phyloP scores from a whole-genome alignment of 2,113 vertebrate genomes.

The Gymnorhina tibicen region DNA sequence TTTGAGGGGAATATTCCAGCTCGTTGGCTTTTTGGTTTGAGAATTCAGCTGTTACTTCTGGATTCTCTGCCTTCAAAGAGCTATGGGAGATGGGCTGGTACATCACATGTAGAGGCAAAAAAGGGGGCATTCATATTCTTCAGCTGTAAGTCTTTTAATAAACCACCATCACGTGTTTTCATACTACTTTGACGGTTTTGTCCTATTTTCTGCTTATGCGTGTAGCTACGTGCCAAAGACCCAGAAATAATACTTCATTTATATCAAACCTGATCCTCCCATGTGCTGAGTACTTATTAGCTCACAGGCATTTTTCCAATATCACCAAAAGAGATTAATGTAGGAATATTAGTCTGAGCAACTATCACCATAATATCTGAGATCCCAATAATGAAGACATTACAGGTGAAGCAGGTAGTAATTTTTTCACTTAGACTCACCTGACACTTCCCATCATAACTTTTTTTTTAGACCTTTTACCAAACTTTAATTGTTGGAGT shows the following conservation, averaged over 20 bases:
- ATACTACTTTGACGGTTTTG: neutral
- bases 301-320: conserved; percentile 27
- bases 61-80: conserved; percentile 5
- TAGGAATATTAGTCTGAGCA: neutral
- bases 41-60: conserved; percentile 56
- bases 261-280: neutral
- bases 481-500: neutral
- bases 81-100: neutral
- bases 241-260: conserved; percentile 9
- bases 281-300: neutral
- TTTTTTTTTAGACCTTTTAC: neutral
- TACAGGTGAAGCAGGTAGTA: neutral
- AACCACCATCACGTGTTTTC: neutral
- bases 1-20: conserved; percentile 35
- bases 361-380: neutral
- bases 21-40: conserved; percentile 32
- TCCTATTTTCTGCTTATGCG: conserved; percentile 32
- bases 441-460: neutral
- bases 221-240: neutral
- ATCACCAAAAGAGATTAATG: neutral
- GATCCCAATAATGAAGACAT: neutral
- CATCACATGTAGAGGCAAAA: neutral
- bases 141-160: conserved; percentile 42
- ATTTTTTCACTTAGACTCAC: neutral
- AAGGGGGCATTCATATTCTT: conserved; percentile 5